Evolutionary conservation across 2,888 invertebrate genomes (phyloP).

Genomic region (Diarsia brunnea): DNA sequence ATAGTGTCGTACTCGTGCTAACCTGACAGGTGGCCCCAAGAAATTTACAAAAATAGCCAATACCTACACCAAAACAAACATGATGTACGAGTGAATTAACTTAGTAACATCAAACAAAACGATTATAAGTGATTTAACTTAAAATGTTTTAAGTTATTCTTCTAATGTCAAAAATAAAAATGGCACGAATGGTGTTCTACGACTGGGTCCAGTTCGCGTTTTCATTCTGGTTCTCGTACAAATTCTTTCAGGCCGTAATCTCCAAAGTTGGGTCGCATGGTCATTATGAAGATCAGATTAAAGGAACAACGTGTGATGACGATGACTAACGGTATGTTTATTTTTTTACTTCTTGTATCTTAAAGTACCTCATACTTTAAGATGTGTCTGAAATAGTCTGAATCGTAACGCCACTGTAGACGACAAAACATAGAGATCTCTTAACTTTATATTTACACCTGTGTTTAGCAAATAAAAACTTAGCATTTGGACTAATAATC

Average conservation of each 20-base stretch:
- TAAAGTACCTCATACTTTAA: too few species aligned
- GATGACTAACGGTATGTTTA: slow-evolving; percentile 11
- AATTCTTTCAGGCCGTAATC: slow-evolving; percentile 29
- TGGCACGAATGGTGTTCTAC: background rate
- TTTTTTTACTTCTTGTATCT: too few species aligned
- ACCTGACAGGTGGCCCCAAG: background rate
- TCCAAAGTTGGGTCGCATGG: background rate
- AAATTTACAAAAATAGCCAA: background rate
- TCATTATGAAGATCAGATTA: background rate
- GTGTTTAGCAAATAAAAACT: too few species aligned
- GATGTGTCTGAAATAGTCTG: too few species aligned
- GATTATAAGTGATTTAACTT: background rate
- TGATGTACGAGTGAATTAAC: background rate
- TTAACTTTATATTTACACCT: too few species aligned
- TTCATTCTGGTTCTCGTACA: slow-evolving; percentile 37
- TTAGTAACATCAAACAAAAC: background rate
- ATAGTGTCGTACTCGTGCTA: background rate
- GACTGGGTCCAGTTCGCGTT: slow-evolving; percentile 8
- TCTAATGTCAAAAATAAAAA: background rate
- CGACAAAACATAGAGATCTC: too few species aligned
- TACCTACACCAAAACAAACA: slow-evolving; percentile 8
- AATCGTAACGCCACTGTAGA: too few species aligned
- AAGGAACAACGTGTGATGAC: background rate
- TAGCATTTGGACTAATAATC: too few species aligned
- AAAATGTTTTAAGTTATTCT: background rate